Evolutionary conservation across 1,140 invertebrate species (phyloP).

Genomic region (Orius insidiosus): DNA sequence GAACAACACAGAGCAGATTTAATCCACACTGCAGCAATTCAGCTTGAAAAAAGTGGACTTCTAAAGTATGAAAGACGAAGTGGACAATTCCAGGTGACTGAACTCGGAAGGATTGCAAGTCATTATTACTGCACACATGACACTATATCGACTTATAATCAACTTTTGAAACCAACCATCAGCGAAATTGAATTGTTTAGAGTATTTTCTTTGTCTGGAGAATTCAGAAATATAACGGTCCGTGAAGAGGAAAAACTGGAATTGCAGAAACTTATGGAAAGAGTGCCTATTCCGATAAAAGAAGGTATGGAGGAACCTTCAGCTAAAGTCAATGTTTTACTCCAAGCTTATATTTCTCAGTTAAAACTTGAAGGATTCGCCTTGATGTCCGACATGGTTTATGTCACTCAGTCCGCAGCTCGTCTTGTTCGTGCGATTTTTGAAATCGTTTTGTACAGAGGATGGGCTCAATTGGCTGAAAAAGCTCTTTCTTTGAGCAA

Average conservation of each 20-base stretch:
- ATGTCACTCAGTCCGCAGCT: conserved; percentile 93
- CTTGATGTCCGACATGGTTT: conserved; percentile 98
- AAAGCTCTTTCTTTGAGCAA: conserved; percentile 92
- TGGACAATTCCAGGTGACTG: conserved; percentile 81
- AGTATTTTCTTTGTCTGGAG: conserved; percentile 95
- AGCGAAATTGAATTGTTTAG: conserved; percentile 96
- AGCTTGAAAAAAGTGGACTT: conserved; percentile 79
- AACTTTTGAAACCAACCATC: conserved; percentile 86
- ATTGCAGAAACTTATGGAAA: conserved; percentile 89
- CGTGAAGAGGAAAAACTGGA: conserved; percentile 97
- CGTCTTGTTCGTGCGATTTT: conserved; percentile 91
- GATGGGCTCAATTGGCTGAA: conserved; percentile 95
- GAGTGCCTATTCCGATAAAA: conserved; percentile 97
- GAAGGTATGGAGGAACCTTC: conserved; percentile 97
- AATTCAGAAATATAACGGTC: conserved; percentile 85
- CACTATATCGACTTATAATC: conserved; percentile 93
- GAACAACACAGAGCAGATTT: conserved; percentile 86
- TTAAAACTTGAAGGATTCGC: conserved; percentile 96
- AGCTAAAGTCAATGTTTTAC: conserved; percentile 88
- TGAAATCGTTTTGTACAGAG: conserved; percentile 78
- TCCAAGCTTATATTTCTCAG: conserved; percentile 98
- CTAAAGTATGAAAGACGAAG: conserved; percentile 92
- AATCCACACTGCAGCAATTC: conserved; percentile 87
- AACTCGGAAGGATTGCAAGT: conserved; percentile 91
- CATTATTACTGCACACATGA: conserved; percentile 97